Base-by-base conservation (phyloP, 2,113 vertebrate species). In the Siniperca knerii region DNA sequence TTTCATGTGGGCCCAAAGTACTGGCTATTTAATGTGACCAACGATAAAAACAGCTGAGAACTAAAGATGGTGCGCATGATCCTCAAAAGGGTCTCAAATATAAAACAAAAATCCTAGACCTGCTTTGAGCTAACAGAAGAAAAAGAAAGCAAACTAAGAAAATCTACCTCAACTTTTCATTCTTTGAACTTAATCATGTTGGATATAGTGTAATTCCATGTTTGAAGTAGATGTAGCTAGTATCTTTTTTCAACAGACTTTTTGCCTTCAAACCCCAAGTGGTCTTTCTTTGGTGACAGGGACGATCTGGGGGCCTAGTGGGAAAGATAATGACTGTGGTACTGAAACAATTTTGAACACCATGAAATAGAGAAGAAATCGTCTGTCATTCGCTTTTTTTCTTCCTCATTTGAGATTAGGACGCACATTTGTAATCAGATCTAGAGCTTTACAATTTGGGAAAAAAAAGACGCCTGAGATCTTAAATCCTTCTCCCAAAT, bases 361-460 rank as follows among this genome's bases (percentile, higher is more conserved):
- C 46, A 15, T 82, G 46, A 79, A 87, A 89, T 48, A 23, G 29
- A 86, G n/a, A 44, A 33, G 6, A 64, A 58, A 66, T 58, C 64
- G 13, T 16, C 16, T 42, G 40, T 40, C 48, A n/a, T 52, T 46
- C 0, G 8, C 6, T 76, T 74, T 70, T 70, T 83, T 77, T 57
- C 33, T 57, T 55, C 5, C 25, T 62, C 33, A 70, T 55, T 68
- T 66, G 1, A 82, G 75, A 81, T 86, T 57, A 84, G 70, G 35
- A 62, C 4, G 1, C 57, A 29, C 15, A 18, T 71, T 84, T 82
- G 35, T 72, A 80, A 91, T 87, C 84, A 80, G n/a, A 72, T 81
- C 58, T 52, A 9, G 48, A 79, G 75, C 86, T 87, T 40, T 57
- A 67, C 76, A 54, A 65, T 73, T 64, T 61, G 2, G 5, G 29